phyloP scores from a whole-genome alignment of 2,113 vertebrate species.

The Amazona vittata region DNA sequence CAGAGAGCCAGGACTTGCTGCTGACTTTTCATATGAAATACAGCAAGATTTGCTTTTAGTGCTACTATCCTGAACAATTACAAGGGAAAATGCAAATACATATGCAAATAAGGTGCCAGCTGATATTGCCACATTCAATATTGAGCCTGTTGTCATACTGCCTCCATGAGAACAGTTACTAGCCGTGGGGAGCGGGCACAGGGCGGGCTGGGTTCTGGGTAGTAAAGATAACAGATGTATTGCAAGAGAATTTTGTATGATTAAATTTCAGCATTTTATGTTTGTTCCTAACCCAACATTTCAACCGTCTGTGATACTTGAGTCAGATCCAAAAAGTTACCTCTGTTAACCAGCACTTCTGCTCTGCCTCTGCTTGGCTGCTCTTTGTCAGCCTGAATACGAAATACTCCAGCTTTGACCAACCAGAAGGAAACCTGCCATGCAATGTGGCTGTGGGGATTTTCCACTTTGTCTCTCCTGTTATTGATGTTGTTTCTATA shows the following conservation, averaged over 20 bases:
- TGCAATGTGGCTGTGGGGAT: not conserved
- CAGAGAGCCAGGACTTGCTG: not conserved
- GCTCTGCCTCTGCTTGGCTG: not conserved
- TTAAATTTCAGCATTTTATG: conserved; percentile 57
- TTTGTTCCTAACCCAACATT: conserved; percentile 9
- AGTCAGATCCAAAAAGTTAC: conserved; percentile 17
- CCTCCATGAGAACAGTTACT: not conserved
- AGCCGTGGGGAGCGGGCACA: not conserved
- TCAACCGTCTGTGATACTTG: conserved; percentile 27
- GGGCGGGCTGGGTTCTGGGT: conserved; percentile 52
- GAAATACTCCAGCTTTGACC: not conserved
- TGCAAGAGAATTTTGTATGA: conserved; percentile 41
- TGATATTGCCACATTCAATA: not conserved
- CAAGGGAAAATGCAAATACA: conserved; percentile 55
- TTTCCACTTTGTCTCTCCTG: fast-evolving
- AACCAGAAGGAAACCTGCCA: not conserved
- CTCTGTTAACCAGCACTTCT: not conserved
- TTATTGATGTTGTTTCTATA: not conserved
- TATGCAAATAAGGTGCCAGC: conserved; percentile 59
- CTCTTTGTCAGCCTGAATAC: not conserved
- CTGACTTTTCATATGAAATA: not conserved
- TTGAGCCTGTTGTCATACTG: not conserved
- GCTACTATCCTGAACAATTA: conserved; percentile 11
- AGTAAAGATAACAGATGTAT: conserved; percentile 45
- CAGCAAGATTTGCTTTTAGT: conserved; percentile 52